Conservation (phyloP, 2,797 vertebrate genomes). For the Bovichtus diacanthus region DNA sequence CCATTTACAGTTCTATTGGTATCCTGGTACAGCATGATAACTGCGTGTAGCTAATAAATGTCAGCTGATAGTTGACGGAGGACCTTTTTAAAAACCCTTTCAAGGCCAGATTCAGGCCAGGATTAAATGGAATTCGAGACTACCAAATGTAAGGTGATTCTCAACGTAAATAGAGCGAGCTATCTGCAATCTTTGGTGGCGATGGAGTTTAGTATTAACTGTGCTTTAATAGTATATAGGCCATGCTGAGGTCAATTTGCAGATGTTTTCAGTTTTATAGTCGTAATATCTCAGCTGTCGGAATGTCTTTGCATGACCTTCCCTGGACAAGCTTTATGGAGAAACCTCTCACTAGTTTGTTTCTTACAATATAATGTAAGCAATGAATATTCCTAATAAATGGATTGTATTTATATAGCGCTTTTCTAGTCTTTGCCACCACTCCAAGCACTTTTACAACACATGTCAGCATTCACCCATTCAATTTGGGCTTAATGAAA, state of each 20-base stretch:
- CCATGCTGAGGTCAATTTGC: conserved; percentile 15
- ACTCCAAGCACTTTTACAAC: no score
- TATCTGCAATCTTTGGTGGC: conserved; percentile 8
- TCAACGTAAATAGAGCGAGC: not conserved
- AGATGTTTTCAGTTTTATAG: conserved; percentile 18
- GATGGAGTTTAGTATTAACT: conserved; percentile 23
- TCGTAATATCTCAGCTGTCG: not conserved
- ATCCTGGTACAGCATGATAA: conserved; percentile 12
- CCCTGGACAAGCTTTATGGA: not conserved
- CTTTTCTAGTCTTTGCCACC: no score
- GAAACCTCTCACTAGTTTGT: no score
- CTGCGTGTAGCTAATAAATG: conserved; percentile 8
- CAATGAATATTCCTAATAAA: no score
- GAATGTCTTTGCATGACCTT: conserved; percentile 14
- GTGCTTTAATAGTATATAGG: conserved; percentile 11
- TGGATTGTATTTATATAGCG: no score
- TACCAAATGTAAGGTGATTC: conserved; percentile 17
- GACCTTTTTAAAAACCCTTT: conserved; percentile 27
- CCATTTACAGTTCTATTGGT: not conserved
- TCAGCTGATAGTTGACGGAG: conserved; percentile 1
- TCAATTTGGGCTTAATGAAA: no score
- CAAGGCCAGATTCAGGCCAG: not conserved
- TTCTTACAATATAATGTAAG: no score
- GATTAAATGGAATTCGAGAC: conserved; percentile 36
- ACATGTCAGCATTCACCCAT: no score